Conservation (phyloP, 35 echinoderm and acorn worm genomes). For the Ophiothrix spiculata region DNA sequence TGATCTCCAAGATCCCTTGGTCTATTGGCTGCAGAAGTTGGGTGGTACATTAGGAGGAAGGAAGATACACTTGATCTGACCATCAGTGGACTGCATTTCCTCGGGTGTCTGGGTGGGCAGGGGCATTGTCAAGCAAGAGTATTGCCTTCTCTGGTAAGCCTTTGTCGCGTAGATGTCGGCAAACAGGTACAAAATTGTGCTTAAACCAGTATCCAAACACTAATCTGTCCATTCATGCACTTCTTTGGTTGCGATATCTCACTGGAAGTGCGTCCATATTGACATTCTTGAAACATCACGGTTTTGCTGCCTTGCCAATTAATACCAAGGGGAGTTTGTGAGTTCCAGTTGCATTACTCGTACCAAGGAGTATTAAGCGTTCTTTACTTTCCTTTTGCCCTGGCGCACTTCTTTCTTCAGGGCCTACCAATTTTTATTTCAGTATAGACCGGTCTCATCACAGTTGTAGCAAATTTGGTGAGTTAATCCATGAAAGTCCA, state of each 20-base stretch:
- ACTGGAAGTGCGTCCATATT: not conserved
- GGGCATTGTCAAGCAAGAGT: constrained; percentile 17
- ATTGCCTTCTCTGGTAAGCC: constrained; percentile 12
- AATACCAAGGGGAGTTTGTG: not conserved
- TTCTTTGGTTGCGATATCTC: not conserved
- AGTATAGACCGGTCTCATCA: not conserved
- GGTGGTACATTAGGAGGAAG: not conserved
- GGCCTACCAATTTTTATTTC: not conserved
- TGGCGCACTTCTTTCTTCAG: not conserved
- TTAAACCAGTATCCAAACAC: constrained; percentile 6
- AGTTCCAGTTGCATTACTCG: not conserved
- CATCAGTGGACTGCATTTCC: not conserved
- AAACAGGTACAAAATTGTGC: constrained; percentile 29
- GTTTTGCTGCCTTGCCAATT: not conserved
- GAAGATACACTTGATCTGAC: not conserved
- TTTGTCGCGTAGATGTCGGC: not conserved
- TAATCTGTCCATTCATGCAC: constrained; percentile 13
- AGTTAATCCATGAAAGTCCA: too few relatives aligned
- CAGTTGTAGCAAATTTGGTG: too few relatives aligned
- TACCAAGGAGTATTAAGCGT: not conserved
- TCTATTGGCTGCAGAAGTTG: not conserved
- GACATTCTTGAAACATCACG: not conserved
- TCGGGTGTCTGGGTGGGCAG: constrained; percentile 13
- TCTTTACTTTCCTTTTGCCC: not conserved
- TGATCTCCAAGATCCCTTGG: not conserved